Percentiles rank a stretch among this genome's conserved stretches.
phyloP scores from a whole-genome alignment of 2,113 vertebrate genomes.

The Etheostoma cragini region DNA sequence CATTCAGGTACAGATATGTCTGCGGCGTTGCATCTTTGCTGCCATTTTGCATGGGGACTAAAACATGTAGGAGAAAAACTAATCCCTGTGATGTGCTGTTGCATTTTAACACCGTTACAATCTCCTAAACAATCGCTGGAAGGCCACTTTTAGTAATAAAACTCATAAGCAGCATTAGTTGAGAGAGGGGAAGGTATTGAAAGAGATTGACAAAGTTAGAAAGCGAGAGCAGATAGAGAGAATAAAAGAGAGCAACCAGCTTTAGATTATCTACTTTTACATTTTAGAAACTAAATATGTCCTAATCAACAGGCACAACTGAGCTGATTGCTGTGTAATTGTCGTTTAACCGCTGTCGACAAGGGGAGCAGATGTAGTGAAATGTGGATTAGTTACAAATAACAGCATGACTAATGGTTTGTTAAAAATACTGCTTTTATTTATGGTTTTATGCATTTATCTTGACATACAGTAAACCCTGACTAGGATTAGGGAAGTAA shows the following conservation, averaged over 20 bases:
- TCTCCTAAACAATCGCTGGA: not conserved
- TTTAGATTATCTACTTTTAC: conserved; percentile 12
- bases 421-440: not conserved
- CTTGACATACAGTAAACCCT: not conserved
- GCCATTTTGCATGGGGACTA: not conserved
- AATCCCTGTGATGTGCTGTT: conserved; percentile 24
- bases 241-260: not conserved
- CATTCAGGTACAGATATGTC: conserved; percentile 15
- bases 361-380: conserved; percentile 11
- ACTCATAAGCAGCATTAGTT: conserved; percentile 11
- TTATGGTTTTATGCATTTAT: not conserved
- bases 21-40: not conserved
- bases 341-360: conserved; percentile 32
- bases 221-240: not conserved
- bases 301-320: conserved; percentile 21
- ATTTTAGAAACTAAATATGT: conserved; percentile 16
- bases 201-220: not conserved
- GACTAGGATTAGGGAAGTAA: not conserved
- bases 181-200: conserved; percentile 4
- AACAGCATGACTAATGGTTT: not conserved
- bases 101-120: not conserved
- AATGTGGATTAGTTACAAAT: conserved; percentile 14
- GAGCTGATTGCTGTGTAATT: conserved; percentile 38
- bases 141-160: conserved; percentile 37
- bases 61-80: not conserved